Base-by-base conservation (phyloP, 2,797 vertebrate species). In the Orestias chungarensis region DNA sequence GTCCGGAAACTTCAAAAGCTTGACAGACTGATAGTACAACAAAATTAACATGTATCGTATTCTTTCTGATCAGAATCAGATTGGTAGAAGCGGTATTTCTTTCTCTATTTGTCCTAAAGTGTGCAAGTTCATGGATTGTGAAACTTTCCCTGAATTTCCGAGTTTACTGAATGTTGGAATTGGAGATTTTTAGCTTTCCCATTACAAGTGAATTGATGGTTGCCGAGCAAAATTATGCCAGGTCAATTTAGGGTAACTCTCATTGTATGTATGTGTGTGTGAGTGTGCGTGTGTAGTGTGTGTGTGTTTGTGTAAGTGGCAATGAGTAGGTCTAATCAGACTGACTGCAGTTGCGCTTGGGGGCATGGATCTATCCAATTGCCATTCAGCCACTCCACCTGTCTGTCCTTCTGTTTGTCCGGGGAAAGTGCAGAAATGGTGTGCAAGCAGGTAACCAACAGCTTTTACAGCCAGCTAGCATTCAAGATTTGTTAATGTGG, bases 321-420 rank as follows among this genome's bases (percentile, higher is more conserved):
- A 62, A 71, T 84, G 57, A 82, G 70, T 75, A 44, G 49, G 72
- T 83, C 88, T 91, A 91, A 93, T 94, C 90, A 93, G 76, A 84
- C 83, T 85, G 89, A 89, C 93, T 92, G 78, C 87, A 86, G 82
- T 82, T 66, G 78, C 80, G 88, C 87, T 86, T 77, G 73, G 85
- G 87, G 87, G 83, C 78, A 71, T 85, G 76, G 69, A 84, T 89
- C 78, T 77, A 70, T 87, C 79, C 80, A 80, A 47, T 69, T 91
- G 87, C 87, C 88, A 90, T 88, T 89, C 83, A 79, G 84, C 82
- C 74, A 55, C 69, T 85, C 78, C 61, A 38, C 73, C 71, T 69
- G 82, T 87, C 83, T 74, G 76, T 82, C 79, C 64, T 75, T 72
- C 68, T 74, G 85, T 87, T 82, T 82, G 86, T 83, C 69, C 61